Percentiles rank a stretch among this genome's conserved stretches.
Evolutionary conservation across 2,113 vertebrate species (phyloP).

Genomic region (Cacatua alba): DNA sequence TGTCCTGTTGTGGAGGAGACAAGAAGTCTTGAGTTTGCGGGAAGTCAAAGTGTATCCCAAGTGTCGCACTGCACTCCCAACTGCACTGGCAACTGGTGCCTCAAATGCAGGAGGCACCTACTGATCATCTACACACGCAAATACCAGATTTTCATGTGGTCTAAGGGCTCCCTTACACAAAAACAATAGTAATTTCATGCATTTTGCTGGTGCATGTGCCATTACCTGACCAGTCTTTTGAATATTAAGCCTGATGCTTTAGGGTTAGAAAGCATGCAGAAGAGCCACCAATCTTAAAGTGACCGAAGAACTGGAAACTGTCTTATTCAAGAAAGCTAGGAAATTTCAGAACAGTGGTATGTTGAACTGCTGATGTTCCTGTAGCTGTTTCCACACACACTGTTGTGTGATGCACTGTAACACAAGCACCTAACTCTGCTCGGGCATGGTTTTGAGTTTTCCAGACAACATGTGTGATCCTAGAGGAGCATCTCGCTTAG

Average conservation of each 20-base stretch:
- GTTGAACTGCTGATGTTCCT: not conserved
- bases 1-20: not conserved
- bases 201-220: not conserved
- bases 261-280: not conserved
- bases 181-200: not conserved
- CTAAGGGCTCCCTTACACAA: not conserved
- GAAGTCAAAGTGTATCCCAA: not conserved
- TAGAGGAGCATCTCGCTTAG: not conserved
- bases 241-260: not conserved
- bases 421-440: not conserved
- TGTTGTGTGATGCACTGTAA: rapidly evolving
- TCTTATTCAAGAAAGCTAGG: not conserved
- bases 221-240: not conserved
- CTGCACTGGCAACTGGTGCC: not conserved
- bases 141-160: not conserved
- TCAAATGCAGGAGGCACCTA: not conserved
- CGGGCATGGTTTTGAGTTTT: not conserved
- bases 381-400: rapidly evolving
- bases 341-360: not conserved
- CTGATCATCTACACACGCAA: not conserved
- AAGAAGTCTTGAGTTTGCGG: not conserved
- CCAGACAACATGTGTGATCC: not conserved
- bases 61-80: rapidly evolving
- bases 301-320: not conserved
- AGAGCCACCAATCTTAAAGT: not conserved